Base-by-base conservation (phyloP, 2,113 vertebrate species). In the Microtus ochrogaster region DNA sequence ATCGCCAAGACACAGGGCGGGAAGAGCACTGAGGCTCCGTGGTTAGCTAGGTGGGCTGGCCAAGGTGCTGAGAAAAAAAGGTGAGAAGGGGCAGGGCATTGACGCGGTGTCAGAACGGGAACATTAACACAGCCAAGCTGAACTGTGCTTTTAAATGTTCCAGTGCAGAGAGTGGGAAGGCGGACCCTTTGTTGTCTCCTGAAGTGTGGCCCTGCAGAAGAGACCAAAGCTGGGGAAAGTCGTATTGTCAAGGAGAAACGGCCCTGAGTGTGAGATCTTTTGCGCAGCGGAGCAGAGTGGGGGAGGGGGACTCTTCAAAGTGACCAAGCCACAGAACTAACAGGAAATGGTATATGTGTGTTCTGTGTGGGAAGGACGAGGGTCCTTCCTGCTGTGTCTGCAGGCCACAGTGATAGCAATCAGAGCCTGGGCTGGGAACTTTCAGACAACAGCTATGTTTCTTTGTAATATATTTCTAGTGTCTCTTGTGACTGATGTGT, bases 141-240 rank as follows among this genome's bases (percentile, higher is more conserved):
- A 82, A 66, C 30, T 13, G 3, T 17, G 30, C 10, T 22, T 73
- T 65, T 65, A 73, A 55, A 63, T 17, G 4, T 7, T 65, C 7
- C 22, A 8, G 3, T 65, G 79, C n/a, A 73, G 36, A 39, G 39
- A 8, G 24, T 30, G 39, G 24, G 6, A 36, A 12, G 74, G 55
- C 11, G 7, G 28, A 68, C 22, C 39, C 47, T 14, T 89, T 26
- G 2, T 11, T 28, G 12, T 47, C 19, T 55, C 26, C 68, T 30
- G 26, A 66, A 49, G 14, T 19, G 3, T 41, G 36, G 68, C 61
- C 44, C 12, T 30, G 28, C 24, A 6, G 21, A 63, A 10, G 30
- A 52, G 12, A 33, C 2, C 2, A 3, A 19, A 19, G 30, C 2
- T 7, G 6, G 39, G 4, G 7, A 33, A 74, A 19, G 24, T 55